Evolutionary conservation across 2,888 invertebrate species (phyloP).

Genomic region (Aphelenchoides bicaudatus): DNA sequence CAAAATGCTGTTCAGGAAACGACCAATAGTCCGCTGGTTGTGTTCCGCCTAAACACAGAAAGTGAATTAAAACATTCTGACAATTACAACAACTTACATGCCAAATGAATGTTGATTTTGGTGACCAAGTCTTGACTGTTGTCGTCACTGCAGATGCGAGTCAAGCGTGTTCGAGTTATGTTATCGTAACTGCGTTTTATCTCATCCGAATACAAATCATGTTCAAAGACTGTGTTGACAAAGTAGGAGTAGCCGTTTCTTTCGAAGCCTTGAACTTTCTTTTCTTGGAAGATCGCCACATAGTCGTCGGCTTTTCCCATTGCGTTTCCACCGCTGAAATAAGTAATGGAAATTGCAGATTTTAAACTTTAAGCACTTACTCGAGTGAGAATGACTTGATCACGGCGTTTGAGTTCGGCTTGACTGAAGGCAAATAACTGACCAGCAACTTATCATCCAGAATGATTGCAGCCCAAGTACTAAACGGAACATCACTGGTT

Average conservation of each 20-base stretch:
- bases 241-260: neutral
- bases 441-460: neutral
- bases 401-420: neutral
- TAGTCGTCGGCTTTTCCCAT: neutral
- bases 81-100: neutral
- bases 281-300: neutral
- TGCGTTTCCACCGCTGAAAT: neutral
- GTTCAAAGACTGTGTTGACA: neutral
- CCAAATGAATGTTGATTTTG: slow-evolving; percentile 9
- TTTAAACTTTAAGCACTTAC: neutral
- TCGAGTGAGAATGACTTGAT: neutral
- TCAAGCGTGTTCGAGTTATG: slow-evolving; percentile 18
- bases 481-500: neutral
- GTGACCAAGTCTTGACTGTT: slow-evolving; percentile 24
- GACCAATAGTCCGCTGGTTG: neutral
- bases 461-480: neutral
- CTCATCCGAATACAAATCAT: neutral
- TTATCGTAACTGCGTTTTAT: neutral
- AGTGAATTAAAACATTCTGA: neutral
- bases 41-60: slow-evolving; percentile 2
- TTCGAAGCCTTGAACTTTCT: neutral
- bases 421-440: neutral
- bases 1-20: neutral
- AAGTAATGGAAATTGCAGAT: neutral
- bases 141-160: slow-evolving; percentile 35